Evolutionary conservation across 2,797 vertebrate genomes (phyloP), one percentile per base, ranked within the genome.

Genomic region (Tauraco hartlaubi): DNA sequence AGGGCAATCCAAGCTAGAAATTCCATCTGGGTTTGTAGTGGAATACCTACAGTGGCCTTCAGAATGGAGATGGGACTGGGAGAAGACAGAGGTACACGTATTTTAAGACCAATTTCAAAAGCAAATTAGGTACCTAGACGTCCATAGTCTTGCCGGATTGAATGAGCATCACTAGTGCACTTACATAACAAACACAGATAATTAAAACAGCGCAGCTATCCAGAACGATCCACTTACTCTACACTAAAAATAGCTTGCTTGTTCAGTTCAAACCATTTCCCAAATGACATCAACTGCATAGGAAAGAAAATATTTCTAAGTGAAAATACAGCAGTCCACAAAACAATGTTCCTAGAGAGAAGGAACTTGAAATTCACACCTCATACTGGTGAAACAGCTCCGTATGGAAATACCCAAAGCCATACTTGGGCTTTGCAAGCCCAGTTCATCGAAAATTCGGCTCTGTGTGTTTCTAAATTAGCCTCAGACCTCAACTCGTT

Each of bases 361-460:
- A 91, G 33, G 49, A 71, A 88, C 82, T 76, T 88, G 1, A 73
- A 91, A 92, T 94, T 95, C 90, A 90, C 80, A 85, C 67, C 80
- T 95, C 77, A 12, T 55, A 16, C 61, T 88, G 73, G 84, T 91
- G 29, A 77, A 94, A 77, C 51, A 80, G 86, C 75, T 96, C 92
- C 89, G 92, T 78, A 93, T 77, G 91, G 89, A 95, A 92, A 88
- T 83, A 87, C 23, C 39, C 82, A 4, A 56, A 92, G 56, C 77
- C 87, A 89, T 68, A 79, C 31, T 35, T 17, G 16, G 33, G 56
- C 52, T 94, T 25, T 67, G 74, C 78, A 91, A 94, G 67, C 54
- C 74, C 64, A 56, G 76, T 21, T 22, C 51, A 83, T 7, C 81
- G 83, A 59, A 76, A 78, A 75, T 76, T 9, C 82, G 52, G 51